Conservation (phyloP, 2,797 vertebrate genomes). For the Anabacerthia variegaticeps region DNA sequence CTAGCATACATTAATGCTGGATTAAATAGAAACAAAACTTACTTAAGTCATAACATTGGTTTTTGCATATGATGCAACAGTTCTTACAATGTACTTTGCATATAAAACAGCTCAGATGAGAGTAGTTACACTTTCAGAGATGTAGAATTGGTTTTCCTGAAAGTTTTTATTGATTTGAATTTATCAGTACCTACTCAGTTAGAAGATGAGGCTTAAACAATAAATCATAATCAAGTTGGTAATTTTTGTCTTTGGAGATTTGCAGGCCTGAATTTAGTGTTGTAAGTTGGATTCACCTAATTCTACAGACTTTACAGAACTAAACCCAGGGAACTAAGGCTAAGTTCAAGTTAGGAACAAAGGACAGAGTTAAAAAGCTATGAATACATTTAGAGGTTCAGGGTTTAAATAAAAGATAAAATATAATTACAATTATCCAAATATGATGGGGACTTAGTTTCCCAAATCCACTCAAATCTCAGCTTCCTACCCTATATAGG, state of each 20-base stretch:
- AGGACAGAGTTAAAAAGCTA: neutral
- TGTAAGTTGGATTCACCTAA: neutral
- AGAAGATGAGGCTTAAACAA: neutral
- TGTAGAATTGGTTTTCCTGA: neutral
- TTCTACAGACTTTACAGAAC: neutral
- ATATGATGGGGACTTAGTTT: neutral
- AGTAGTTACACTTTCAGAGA: neutral
- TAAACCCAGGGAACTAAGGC: neutral
- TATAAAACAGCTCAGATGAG: neutral
- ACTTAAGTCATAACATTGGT: neutral
- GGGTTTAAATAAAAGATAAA: neutral
- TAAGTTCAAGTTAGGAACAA: neutral
- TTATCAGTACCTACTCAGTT: neutral
- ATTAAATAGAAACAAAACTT: constrained; percentile 70
- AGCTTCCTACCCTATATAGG: neutral
- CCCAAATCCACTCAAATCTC: neutral
- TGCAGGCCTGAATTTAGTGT: neutral
- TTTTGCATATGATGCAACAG: neutral
- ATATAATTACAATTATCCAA: neutral
- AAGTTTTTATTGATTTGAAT: neutral
- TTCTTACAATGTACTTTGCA: neutral
- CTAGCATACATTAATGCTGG: constrained; percentile 98
- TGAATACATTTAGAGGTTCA: neutral
- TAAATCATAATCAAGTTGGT: neutral
- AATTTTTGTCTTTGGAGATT: neutral